These are phyloP conservation scores for Coelopa frigida DNA, from an alignment of 1,140 invertebrate genomes.

Conservation along the genomic window DNA sequence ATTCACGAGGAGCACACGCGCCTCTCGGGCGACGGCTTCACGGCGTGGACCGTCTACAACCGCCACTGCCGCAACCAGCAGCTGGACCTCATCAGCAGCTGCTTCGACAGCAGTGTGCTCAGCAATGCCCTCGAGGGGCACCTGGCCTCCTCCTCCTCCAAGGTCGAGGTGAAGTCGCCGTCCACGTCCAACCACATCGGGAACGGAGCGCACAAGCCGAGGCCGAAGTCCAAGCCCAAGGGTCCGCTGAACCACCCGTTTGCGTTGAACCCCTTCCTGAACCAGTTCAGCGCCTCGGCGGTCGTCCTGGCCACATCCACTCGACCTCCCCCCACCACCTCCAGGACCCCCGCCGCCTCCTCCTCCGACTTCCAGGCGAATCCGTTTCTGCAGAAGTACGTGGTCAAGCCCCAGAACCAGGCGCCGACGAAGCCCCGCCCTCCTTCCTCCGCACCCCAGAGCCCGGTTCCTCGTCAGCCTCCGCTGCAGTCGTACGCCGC, in stretches of 20 bases:
- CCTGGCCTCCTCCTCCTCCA: too few species aligned
- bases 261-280: constrained; percentile 10
- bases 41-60: constrained; percentile 59
- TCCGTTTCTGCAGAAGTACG: too few species aligned
- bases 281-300: constrained; percentile 2
- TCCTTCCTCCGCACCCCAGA: too few species aligned
- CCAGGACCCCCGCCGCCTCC: too few species aligned
- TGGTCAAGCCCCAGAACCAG: too few species aligned
- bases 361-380: too few species aligned
- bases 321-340: too few species aligned
- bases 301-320: neutral
- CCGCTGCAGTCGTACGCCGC: too few species aligned
- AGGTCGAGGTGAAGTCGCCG: too few species aligned
- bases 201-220: neutral
- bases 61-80: constrained; percentile 32
- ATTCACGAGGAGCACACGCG: constrained; percentile 56
- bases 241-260: constrained; percentile 5
- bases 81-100: constrained; percentile 3
- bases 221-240: neutral
- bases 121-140: neutral
- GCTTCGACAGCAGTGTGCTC: constrained; percentile 6
- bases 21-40: constrained; percentile 60
- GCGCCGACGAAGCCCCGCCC: too few species aligned
- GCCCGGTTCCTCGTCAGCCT: too few species aligned
- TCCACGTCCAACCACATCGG: too few species aligned